These are phyloP conservation scores for Sanderia malayensis DNA, from an alignment of 30 jellyfish, hydroid and myxozoan species.

Conservation along the genomic window DNA sequence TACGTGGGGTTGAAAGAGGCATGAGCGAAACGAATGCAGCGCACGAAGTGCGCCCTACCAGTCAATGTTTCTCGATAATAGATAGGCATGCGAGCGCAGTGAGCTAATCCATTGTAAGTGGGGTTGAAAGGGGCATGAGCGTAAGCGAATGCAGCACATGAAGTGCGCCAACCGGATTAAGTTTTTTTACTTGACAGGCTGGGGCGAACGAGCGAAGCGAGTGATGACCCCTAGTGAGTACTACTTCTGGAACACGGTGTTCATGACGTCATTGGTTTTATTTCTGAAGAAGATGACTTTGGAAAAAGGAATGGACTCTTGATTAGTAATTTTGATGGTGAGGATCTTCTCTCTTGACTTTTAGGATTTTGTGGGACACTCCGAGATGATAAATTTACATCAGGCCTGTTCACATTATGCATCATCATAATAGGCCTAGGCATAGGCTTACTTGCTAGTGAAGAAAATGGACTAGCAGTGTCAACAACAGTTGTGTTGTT, in stretches of 20 bases:
- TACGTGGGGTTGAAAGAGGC: too few relatives aligned
- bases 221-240: too few relatives aligned
- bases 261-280: slow-evolving; percentile 9
- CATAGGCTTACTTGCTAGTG: slow-evolving; percentile 4
- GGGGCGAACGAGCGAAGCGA: too few relatives aligned
- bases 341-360: slow-evolving; percentile 13
- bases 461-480: background rate
- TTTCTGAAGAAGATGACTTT: background rate
- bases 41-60: too few relatives aligned
- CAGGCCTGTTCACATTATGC: background rate
- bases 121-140: too few relatives aligned
- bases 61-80: too few relatives aligned
- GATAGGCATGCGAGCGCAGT: too few relatives aligned
- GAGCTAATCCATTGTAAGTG: too few relatives aligned
- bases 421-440: slow-evolving; percentile 3
- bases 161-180: too few relatives aligned
- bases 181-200: too few relatives aligned
- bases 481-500: background rate
- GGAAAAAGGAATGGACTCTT: slow-evolving; percentile 20
- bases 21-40: too few relatives aligned
- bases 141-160: too few relatives aligned
- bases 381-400: background rate
- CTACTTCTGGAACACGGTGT: slow-evolving; percentile 9
- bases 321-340: slow-evolving; percentile 18
- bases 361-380: background rate